phyloP scores from a whole-genome alignment of 2,888 invertebrate genomes.

The Ellobium chinense region DNA sequence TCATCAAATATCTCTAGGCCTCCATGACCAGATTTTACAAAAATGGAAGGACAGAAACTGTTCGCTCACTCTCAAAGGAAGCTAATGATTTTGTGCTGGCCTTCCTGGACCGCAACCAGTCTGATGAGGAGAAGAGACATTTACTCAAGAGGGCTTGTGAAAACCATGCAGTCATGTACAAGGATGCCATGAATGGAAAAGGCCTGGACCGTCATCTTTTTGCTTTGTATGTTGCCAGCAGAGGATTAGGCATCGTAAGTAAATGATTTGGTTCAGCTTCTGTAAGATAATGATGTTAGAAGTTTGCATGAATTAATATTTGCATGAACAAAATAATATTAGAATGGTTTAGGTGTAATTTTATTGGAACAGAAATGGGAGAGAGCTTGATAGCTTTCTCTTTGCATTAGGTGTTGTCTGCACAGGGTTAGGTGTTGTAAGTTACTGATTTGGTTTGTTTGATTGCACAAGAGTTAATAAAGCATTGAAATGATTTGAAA shows the following conservation, averaged over 20 bases:
- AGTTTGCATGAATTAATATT: no score
- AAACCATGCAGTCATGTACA: slow-evolving; percentile 78
- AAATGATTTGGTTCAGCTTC: no score
- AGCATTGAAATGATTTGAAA: no score
- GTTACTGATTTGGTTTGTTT: no score
- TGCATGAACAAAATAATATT: no score
- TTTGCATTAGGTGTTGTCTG: no score
- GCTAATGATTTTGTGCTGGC: slow-evolving; percentile 79
- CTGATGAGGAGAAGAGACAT: slow-evolving; percentile 75
- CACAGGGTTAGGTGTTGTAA: no score
- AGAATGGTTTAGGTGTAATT: no score
- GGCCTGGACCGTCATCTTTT: slow-evolving; percentile 81
- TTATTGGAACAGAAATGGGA: no score
- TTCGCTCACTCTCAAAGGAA: slow-evolving; percentile 79
- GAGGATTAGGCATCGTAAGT: slow-evolving; percentile 80
- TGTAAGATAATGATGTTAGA: no score
- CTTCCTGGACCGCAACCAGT: slow-evolving; percentile 72
- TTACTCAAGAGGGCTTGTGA: slow-evolving; percentile 57
- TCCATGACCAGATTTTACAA: slow-evolving; percentile 81
- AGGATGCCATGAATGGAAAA: slow-evolving; percentile 81
- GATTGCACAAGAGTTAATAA: no score
- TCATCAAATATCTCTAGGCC: slow-evolving; percentile 67
- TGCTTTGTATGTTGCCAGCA: slow-evolving; percentile 80
- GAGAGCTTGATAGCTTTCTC: no score
- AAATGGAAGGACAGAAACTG: slow-evolving; percentile 80